Evolutionary conservation across 2,113 vertebrate genomes (phyloP).

Genomic region (Colistium nudipinnis): DNA sequence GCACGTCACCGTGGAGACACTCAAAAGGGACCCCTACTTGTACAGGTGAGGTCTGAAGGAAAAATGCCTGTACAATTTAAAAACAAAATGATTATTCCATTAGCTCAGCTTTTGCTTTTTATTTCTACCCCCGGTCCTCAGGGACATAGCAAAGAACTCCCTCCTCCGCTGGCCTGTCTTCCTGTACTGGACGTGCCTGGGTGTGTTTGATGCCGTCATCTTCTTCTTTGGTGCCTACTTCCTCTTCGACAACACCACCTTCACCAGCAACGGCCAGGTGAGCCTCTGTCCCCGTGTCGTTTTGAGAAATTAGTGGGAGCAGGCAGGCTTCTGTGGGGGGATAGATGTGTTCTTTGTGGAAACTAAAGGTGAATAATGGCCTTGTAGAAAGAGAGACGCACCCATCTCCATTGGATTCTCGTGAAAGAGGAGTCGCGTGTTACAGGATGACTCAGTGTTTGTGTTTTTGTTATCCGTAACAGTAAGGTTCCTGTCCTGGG

Average conservation of each 20-base stretch:
- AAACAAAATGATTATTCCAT: neutral
- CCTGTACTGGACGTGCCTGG: conserved; percentile 96
- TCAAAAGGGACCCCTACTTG: conserved; percentile 90
- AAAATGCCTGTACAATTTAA: neutral
- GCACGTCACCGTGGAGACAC: conserved; percentile 88
- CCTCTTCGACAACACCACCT: conserved; percentile 93
- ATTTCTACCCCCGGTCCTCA: conserved; percentile 52
- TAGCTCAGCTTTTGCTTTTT: neutral
- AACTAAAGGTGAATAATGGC: conserved; percentile 33
- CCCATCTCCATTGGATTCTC: conserved; percentile 62
- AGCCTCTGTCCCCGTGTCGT: conserved; percentile 37
- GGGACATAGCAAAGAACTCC: conserved; percentile 95
- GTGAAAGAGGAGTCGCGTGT: conserved; percentile 30
- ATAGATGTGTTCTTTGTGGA: conserved; percentile 14
- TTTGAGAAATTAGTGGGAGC: neutral
- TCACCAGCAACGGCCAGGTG: conserved; percentile 98
- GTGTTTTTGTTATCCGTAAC: conserved; percentile 43
- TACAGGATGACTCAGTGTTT: conserved; percentile 17
- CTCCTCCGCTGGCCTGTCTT: conserved; percentile 93
- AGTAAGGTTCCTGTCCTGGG: conserved; percentile 32
- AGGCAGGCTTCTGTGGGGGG: conserved; percentile 2
- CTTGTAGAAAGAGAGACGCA: conserved; percentile 39
- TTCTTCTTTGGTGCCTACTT: conserved; percentile 99
- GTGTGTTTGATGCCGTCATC: conserved; percentile 92
- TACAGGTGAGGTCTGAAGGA: conserved; percentile 86